Evolutionary conservation across 1,140 invertebrate genomes (phyloP).

Genomic region (Drosophila lacertosa): DNA sequence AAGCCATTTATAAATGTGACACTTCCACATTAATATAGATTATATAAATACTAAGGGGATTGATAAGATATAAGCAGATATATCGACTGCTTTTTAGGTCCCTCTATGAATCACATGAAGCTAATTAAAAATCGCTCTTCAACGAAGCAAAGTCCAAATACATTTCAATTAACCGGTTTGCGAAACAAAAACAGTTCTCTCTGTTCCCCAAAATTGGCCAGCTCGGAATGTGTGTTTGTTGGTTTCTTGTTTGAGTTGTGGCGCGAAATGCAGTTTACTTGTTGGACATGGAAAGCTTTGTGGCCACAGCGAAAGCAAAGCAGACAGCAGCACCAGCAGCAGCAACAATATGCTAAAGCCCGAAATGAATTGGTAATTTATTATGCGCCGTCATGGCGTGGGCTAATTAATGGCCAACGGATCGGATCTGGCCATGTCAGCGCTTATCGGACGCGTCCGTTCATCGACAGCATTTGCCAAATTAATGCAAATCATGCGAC

Average conservation of each 20-base stretch:
- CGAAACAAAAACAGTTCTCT: conserved; percentile 5
- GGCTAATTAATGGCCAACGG: conserved; percentile 77
- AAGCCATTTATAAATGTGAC: too few relatives aligned
- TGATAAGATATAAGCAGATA: too few relatives aligned
- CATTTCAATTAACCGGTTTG: conserved; percentile 14
- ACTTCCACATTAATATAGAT: too few relatives aligned
- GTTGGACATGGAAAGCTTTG: conserved; percentile 36
- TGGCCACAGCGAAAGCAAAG: conserved; percentile 37
- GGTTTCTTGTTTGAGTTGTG: neutral
- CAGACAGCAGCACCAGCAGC: conserved; percentile 20
- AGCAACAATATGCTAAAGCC: conserved; percentile 57
- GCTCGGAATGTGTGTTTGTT: neutral
- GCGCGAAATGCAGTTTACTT: conserved; percentile 45
- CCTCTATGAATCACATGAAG: too few relatives aligned
- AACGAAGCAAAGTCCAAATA: conserved; percentile 7
- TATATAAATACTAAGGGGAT: too few relatives aligned
- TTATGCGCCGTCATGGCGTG: conserved; percentile 75
- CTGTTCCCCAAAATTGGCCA: neutral
- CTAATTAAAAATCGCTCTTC: too few relatives aligned
- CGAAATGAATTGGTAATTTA: conserved; percentile 77
- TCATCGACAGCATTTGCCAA: conserved; percentile 79
- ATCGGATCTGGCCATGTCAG: conserved; percentile 70
- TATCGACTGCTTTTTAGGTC: too few relatives aligned
- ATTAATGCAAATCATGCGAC: conserved; percentile 80
- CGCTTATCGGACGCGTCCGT: conserved; percentile 73